Evolutionary conservation across 2,113 vertebrate genomes (phyloP).

Genomic region (Colistium nudipinnis): DNA sequence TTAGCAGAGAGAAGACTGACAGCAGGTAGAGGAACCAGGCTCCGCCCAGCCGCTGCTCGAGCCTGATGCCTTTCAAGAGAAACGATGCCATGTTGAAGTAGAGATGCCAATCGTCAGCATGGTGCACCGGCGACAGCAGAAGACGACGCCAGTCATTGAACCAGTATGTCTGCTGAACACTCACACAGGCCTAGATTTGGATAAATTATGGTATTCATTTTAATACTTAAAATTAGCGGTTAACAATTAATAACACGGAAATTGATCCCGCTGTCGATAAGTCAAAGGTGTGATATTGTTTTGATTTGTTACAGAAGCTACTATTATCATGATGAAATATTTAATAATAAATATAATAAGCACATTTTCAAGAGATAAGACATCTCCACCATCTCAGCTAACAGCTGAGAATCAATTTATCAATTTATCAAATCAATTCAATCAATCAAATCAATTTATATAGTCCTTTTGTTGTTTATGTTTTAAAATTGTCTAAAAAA

Average conservation of each 20-base stretch:
- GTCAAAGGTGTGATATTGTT: neutral
- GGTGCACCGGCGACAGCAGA: slow-evolving; percentile 90
- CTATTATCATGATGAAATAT: no score
- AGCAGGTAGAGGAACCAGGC: slow-evolving; percentile 88
- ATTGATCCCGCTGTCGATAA: no score
- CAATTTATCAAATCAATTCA: no score
- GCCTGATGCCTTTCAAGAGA: slow-evolving; percentile 89
- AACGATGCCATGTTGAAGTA: slow-evolving; percentile 97
- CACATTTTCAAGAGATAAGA: no score
- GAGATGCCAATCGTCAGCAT: slow-evolving; percentile 91
- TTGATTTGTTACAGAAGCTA: neutral
- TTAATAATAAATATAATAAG: no score
- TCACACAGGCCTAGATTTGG: slow-evolving; percentile 84
- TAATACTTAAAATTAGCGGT: neutral
- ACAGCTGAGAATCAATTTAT: no score
- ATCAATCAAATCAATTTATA: no score
- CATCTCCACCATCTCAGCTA: no score
- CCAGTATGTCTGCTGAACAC: slow-evolving; percentile 85
- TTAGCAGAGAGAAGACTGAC: slow-evolving; percentile 87
- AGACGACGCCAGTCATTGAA: slow-evolving; percentile 87
- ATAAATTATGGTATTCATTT: neutral
- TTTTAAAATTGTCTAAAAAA: neutral
- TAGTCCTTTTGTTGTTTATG: neutral
- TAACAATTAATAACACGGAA: neutral
- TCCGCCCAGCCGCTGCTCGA: slow-evolving; percentile 88